phyloP scores from a whole-genome alignment of 1,140 invertebrate genomes.

The Anagrus nilaparvatae region DNA sequence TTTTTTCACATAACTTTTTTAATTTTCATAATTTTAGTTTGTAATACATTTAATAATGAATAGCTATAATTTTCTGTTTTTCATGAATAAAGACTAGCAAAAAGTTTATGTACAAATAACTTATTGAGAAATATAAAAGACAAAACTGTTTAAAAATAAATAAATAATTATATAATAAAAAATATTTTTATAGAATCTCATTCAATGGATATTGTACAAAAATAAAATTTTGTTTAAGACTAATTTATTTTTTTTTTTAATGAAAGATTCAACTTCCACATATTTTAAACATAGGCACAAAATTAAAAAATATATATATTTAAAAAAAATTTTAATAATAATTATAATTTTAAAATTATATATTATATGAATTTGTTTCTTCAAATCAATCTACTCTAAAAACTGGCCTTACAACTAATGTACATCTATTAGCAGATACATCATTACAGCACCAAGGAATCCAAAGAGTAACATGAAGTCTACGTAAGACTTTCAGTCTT shows the following conservation, averaged over 20 bases:
- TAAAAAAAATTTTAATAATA: constrained; percentile 3
- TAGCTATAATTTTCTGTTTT: constrained; percentile 5
- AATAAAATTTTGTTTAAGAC: constrained; percentile 6
- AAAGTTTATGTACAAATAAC: constrained; percentile 4
- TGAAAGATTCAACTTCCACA: no score
- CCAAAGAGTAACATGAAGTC: constrained; percentile 87
- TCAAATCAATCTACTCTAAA: constrained; percentile 11
- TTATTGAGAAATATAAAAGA: no score
- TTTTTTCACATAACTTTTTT: constrained; percentile 12
- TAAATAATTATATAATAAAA: constrained; percentile 2
- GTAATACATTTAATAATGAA: no score
- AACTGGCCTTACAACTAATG: constrained; percentile 14
- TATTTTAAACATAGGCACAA: neutral
- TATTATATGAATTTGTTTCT: constrained; percentile 17
- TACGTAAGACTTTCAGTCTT: constrained; percentile 92
- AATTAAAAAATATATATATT: neutral
- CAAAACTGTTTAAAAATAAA: neutral
- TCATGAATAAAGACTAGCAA: constrained; percentile 10
- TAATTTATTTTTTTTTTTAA: no score
- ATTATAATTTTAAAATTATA: neutral
- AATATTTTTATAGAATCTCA: constrained; percentile 1
- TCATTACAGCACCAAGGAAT: constrained; percentile 68
- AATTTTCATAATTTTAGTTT: no score
- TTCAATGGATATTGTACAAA: constrained; percentile 7
- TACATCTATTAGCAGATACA: constrained; percentile 77